Base-by-base conservation (phyloP, 37 sponge, comb jelly and placozoan species). In the Spongia lamella region DNA sequence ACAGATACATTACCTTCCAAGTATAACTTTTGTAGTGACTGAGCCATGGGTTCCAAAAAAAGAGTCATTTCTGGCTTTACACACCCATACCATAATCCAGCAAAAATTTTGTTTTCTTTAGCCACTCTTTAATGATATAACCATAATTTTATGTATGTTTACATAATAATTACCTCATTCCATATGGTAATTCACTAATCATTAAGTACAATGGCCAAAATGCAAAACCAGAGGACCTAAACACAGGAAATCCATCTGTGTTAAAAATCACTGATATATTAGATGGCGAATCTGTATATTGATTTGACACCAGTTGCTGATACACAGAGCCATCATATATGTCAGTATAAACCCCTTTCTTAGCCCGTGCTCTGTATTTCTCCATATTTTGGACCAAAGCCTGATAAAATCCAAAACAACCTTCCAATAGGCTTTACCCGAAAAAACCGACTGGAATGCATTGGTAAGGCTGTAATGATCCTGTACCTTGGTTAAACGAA, bases 51-150 rank as follows among this genome's bases (percentile, higher is more conserved):
- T 50, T 68, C 68, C 35, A 83, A 49, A 22, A 83, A 75, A 6
- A 83, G 62, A 17, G 70, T n/a, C 84, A 83, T 83, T 29, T 83
- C 84, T 53, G 84, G 84, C 57, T 83, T 83, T 17, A 4, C 37
- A 21, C 22, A 38, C 20, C 83, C 76, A 83, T 75, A 75, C 84
- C 84, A 83, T 24, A 83, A 13, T 17, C 84, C 84, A 40, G 77
- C 84, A 38, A 75, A 19, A n/a, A 76, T 43, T 22, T 66, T 63
- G 37, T 71, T 71, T 55, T 81, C 73, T 36, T 60, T 71, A 64
- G 25, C 17, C 24, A 31, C 17, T 38, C 82, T 81, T n/a, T n/a
- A n/a, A n/a, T n/a, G n/a, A n/a, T n/a, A n/a, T n/a, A n/a, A n/a
- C n/a, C n/a, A n/a, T n/a, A n/a, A n/a, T n/a, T n/a, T 62, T 22